Conservation (phyloP, 2,797 vertebrate genomes). For the Gymnopithys bicolor region DNA sequence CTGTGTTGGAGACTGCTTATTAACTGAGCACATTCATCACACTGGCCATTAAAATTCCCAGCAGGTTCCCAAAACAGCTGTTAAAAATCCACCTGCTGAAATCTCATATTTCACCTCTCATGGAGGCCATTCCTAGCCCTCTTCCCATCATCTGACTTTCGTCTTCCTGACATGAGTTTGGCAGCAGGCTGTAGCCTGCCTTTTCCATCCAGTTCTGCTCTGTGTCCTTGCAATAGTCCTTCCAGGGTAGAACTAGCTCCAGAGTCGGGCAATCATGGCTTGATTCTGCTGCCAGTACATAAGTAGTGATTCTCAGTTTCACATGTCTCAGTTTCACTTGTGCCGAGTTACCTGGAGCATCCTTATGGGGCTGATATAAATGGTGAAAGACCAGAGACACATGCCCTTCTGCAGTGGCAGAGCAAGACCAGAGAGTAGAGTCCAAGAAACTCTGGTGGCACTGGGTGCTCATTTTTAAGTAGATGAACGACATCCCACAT, state of each 20-base stretch:
- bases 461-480: background rate
- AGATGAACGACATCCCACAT: background rate
- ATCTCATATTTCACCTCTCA: background rate
- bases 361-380: background rate
- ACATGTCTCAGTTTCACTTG: background rate
- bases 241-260: background rate
- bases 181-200: background rate
- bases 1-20: background rate
- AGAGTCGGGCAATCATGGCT: background rate
- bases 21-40: background rate
- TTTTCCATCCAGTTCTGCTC: background rate
- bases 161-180: background rate
- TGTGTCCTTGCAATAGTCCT: too few species aligned
- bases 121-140: background rate
- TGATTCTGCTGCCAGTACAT: background rate
- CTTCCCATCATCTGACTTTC: background rate
- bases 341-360: background rate
- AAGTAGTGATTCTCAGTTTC: background rate
- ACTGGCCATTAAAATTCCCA: background rate
- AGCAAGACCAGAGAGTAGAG: background rate
- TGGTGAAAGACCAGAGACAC: background rate
- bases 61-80: background rate
- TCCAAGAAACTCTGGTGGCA: background rate
- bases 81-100: background rate
- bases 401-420: background rate